Percentiles rank a stretch among this genome's conserved stretches.
Evolutionary conservation across 2,113 vertebrate species (phyloP).

Genomic region (Tetraodon nigroviridis): DNA sequence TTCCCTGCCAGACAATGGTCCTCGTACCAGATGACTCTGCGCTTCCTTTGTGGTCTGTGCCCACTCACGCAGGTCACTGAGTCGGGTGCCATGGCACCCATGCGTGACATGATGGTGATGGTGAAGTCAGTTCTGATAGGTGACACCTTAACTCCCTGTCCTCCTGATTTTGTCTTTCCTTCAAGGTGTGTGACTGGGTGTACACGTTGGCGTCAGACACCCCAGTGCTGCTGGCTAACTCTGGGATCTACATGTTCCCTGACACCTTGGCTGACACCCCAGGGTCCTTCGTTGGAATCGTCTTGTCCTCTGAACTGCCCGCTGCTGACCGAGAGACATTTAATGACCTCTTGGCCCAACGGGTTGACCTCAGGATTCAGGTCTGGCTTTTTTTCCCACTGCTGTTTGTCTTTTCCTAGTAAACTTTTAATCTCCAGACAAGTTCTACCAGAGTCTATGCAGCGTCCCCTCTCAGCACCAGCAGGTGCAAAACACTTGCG

Average conservation of each 20-base stretch:
- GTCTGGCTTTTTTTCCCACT: conserved; percentile 69
- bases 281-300: conserved; percentile 86
- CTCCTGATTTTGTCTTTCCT: conserved; percentile 8
- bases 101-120: conserved; percentile 1
- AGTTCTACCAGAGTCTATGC: neutral
- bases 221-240: conserved; percentile 86
- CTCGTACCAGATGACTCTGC: conserved; percentile 62
- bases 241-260: conserved; percentile 93
- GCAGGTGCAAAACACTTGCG: neutral
- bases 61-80: conserved; percentile 35
- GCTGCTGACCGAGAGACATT: conserved; percentile 75
- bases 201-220: conserved; percentile 84
- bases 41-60: conserved; percentile 58
- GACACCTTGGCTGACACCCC: conserved; percentile 78
- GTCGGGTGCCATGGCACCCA: conserved; percentile 22
- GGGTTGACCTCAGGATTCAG: conserved; percentile 87
- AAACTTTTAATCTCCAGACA: neutral
- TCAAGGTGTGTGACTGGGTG: conserved; percentile 89
- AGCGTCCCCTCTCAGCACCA: neutral
- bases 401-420: neutral
- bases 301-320: conserved; percentile 90
- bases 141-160: neutral
- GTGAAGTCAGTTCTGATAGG: neutral
- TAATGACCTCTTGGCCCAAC: conserved; percentile 82
- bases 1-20: conserved; percentile 49